Conservation (phyloP, 2,113 vertebrate genomes). For the Mastomys natalensis region DNA sequence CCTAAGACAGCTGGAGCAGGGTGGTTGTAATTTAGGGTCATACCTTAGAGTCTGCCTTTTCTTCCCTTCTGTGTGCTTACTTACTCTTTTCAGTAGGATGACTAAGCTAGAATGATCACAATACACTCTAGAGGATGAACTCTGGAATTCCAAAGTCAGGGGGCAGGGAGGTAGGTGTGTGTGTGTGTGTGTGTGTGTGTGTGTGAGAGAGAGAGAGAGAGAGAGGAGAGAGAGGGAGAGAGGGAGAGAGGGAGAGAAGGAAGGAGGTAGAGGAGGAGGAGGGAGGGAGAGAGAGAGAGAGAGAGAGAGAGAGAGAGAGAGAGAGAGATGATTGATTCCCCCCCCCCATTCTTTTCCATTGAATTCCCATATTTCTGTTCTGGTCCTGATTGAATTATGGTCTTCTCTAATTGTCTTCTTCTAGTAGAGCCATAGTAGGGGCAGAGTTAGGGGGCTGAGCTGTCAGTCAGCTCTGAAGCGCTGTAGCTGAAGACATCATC, state of each 20-base stretch:
- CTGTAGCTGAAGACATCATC: background rate
- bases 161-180: background rate
- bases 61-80: background rate
- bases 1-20: background rate
- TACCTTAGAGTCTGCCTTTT: background rate
- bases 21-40: background rate
- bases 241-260: too few relatives aligned
- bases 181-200: background rate
- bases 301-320: too few relatives aligned
- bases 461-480: background rate
- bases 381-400: background rate
- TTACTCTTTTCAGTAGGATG: background rate
- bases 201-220: too few relatives aligned
- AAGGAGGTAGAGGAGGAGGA: too few relatives aligned
- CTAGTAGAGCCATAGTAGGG: background rate
- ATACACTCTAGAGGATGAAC: background rate
- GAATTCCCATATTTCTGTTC: background rate
- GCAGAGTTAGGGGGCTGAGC: background rate
- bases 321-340: too few relatives aligned
- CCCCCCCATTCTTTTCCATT: conserved; percentile 10
- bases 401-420: background rate
- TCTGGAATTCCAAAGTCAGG: background rate
- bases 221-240: too few relatives aligned
- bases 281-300: too few relatives aligned
- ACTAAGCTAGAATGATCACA: background rate